A percentile compares a stretch with the other conserved stretches of the same genome.
phyloP scores from a whole-genome alignment of 2,113 vertebrate genomes.

The Oncorhynchus gorbuscha region DNA sequence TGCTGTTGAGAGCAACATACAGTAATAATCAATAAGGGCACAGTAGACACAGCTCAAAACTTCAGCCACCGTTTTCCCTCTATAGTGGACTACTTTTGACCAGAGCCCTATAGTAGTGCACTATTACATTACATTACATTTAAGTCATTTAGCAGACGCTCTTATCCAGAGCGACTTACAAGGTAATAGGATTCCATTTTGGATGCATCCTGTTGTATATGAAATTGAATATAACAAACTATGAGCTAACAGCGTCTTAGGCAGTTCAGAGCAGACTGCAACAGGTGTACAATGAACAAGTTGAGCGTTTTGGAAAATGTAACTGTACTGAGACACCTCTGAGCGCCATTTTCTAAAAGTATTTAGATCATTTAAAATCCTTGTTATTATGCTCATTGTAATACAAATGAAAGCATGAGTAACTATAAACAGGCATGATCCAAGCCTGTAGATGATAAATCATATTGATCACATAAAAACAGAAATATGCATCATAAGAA shows the following conservation, averaged over 20 bases:
- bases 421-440: not conserved
- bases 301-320: no score
- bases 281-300: not conserved
- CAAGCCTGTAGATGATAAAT: not conserved
- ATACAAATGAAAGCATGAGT: not conserved
- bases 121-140: no score
- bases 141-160: no score
- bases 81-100: no score
- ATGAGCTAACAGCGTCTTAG: not conserved
- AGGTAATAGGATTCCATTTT: no score
- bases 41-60: not conserved
- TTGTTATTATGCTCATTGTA: not conserved
- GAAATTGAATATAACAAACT: slow-evolving; percentile 2
- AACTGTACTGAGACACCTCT: no score
- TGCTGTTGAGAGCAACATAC: slow-evolving; percentile 4
- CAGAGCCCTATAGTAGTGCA: no score
- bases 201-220: not conserved
- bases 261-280: not conserved
- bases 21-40: not conserved
- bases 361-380: not conserved
- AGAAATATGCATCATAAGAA: not conserved
- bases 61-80: no score
- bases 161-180: no score
- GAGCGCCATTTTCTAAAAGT: no score
- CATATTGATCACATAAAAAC: not conserved